Base-by-base conservation (phyloP, 2,888 invertebrate species). In the Nasonia oneida region DNA sequence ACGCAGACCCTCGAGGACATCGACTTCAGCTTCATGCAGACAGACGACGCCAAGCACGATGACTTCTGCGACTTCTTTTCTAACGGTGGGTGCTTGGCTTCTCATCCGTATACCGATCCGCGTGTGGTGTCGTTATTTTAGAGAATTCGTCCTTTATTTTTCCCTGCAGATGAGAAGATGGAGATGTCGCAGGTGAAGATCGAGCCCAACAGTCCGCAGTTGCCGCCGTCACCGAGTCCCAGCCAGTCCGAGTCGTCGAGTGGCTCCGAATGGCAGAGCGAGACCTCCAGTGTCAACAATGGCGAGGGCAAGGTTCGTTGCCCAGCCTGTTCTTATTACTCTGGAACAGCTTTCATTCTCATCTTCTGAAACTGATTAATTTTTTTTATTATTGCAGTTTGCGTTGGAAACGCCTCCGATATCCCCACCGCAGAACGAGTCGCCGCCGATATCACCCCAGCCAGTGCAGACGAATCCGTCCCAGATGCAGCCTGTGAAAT, bases 391-490 rank as follows among this genome's bases (percentile, higher is more conserved):
- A 67, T 83, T 18, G 10, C 87, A 92, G 92, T 88, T 90, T 76
- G 86, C 86, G 81, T 81, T 92, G 33, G 94, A 94, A 85, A 93
- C 94, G 33, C 94, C 94, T n/a, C 94, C 94, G n/a, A 93, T 94
- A 78, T 93, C 94, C 33, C 94, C 94, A 64, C 91, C 93, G 4
- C 91, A 91, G 85, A 90, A 90, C 81, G 91, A 92, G 83, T 91
- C 92, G 3, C 91, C 93, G 3, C 91, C 93, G 2, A 90, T 90
- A 74, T 93, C 93, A 33, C 92, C 93, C 3, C 90, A 90, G 64
- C 89, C 90, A 8, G 84, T 87, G 18, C 47, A 87, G 39, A 85
- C 10, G 23, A 29, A 88, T 67, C 85, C 64, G 79, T 77, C 88
- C 75, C 14, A 85, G 12, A 73, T 88, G 1, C 89, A 89, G 74